A percentile compares a stretch with the other conserved stretches of the same genome.
These are phyloP conservation scores for Drosophila virilis DNA, from an alignment of 1,140 invertebrate genomes.

Conservation along the genomic window DNA sequence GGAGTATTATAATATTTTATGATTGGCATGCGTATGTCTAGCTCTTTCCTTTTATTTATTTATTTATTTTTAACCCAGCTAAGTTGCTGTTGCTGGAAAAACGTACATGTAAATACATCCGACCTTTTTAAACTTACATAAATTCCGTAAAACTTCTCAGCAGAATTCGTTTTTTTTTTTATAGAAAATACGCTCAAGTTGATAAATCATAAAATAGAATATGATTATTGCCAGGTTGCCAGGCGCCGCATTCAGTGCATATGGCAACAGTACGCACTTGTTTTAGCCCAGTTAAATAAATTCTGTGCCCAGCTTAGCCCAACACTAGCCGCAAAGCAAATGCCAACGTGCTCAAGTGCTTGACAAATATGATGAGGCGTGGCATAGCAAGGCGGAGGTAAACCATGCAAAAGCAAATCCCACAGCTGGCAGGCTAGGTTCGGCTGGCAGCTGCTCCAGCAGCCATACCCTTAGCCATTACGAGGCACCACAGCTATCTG, in stretches of 20 bases:
- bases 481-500: slow-evolving; percentile 46
- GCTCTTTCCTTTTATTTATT: neutral
- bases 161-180: too few relatives aligned
- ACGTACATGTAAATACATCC: neutral
- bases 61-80: neutral
- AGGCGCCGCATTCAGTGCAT: slow-evolving; percentile 3
- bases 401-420: slow-evolving; percentile 58
- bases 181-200: slow-evolving; percentile 4
- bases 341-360: slow-evolving; percentile 71
- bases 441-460: slow-evolving; percentile 40
- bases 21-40: slow-evolving; percentile 9
- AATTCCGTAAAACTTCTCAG: neutral
- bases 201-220: slow-evolving; percentile 35
- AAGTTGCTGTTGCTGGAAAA: neutral
- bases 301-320: slow-evolving; percentile 21
- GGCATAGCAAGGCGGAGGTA: slow-evolving; percentile 38
- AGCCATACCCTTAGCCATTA: slow-evolving; percentile 52
- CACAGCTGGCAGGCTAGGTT: slow-evolving; percentile 29
- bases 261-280: neutral
- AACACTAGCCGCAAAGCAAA: slow-evolving; percentile 30
- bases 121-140: neutral
- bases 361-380: slow-evolving; percentile 69
- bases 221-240: slow-evolving; percentile 22
- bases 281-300: slow-evolving; percentile 26
- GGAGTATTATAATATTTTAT: slow-evolving; percentile 37